These are phyloP conservation scores for Lycophotia porphyrea DNA, from an alignment of 2,888 invertebrate species.

Conservation along the genomic window DNA sequence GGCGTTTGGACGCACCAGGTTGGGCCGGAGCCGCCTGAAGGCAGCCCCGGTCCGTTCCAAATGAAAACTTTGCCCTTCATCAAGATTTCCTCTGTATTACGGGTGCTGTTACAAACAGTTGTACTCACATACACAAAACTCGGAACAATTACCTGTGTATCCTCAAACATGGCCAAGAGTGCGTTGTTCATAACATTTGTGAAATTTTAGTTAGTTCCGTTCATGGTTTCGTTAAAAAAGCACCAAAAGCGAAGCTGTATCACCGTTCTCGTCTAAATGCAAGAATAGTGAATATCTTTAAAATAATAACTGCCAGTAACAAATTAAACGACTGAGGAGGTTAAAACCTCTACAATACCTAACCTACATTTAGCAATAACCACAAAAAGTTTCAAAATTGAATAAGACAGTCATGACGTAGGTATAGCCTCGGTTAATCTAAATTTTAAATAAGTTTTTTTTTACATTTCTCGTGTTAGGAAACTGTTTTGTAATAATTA, in stretches of 20 bases:
- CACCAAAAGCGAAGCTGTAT: not conserved
- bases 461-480: not conserved
- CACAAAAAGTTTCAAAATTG: not conserved
- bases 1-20: no score
- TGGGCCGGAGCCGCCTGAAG: no score
- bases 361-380: not conserved
- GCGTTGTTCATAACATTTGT: no score
- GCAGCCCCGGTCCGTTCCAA: no score
- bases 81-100: no score
- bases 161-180: no score
- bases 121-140: no score
- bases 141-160: no score
- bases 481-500: conserved; percentile 6
- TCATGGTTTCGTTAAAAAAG: not conserved
- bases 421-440: not conserved
- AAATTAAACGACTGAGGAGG: not conserved
- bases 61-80: no score
- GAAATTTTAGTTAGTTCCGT: no score
- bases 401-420: not conserved
- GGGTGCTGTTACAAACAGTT: no score
- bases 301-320: not conserved
- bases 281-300: not conserved
- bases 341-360: not conserved
- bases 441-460: not conserved
- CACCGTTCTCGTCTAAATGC: not conserved